A percentile compares a stretch with the other conserved stretches of the same genome.
Evolutionary conservation across 2,888 invertebrate genomes (phyloP).

Genomic region (Clepsis dumicolana): DNA sequence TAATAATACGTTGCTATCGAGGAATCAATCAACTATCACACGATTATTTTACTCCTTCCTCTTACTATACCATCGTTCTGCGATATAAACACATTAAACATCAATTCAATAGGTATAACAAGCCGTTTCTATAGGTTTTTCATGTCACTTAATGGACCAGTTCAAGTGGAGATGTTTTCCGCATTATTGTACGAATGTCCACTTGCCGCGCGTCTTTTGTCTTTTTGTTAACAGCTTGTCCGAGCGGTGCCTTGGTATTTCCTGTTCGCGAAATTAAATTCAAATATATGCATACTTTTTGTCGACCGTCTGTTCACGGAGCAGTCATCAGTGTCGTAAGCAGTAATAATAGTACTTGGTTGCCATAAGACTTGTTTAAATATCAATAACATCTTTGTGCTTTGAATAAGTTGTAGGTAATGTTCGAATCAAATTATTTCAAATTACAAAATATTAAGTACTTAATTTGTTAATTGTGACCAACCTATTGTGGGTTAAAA

Average conservation of each 20-base stretch:
- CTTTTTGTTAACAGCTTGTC: slow-evolving; percentile 60
- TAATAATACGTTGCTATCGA: too few species aligned
- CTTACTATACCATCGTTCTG: background rate
- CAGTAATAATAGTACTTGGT: slow-evolving; percentile 33
- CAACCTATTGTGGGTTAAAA: too few species aligned
- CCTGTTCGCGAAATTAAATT: slow-evolving; percentile 81
- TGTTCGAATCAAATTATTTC: background rate
- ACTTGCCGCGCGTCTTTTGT: slow-evolving; percentile 51
- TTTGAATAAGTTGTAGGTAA: background rate
- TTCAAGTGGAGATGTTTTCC: slow-evolving; percentile 38
- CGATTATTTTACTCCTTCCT: background rate
- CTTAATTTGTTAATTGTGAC: too few species aligned
- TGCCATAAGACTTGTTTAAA: background rate
- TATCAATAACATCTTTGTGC: background rate
- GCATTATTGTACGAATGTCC: slow-evolving; percentile 47
- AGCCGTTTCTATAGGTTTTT: slow-evolving; percentile 23
- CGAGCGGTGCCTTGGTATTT: slow-evolving; percentile 71
- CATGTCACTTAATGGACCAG: slow-evolving; percentile 25
- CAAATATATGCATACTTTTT: slow-evolving; percentile 83
- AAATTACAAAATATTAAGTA: too few species aligned
- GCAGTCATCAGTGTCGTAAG: slow-evolving; percentile 45
- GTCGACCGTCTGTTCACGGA: slow-evolving; percentile 70
- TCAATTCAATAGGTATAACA: background rate
- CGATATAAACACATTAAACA: background rate
- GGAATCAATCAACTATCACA: background rate